Evolutionary conservation across 2,113 vertebrate genomes (phyloP).

Genomic region (Sphyrna mokarran): DNA sequence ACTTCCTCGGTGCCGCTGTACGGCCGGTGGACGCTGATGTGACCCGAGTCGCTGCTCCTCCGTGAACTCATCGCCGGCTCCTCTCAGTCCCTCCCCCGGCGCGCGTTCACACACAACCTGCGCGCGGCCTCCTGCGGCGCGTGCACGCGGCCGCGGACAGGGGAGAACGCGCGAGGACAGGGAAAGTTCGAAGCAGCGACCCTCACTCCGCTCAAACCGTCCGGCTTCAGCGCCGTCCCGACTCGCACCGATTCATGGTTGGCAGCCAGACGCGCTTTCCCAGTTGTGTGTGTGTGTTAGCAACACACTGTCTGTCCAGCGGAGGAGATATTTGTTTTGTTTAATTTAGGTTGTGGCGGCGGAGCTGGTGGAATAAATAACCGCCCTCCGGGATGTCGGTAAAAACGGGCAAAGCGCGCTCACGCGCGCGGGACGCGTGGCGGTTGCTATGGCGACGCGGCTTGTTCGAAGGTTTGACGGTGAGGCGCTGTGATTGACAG

Average conservation of each 20-base stretch:
- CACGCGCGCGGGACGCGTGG: too few species aligned
- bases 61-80: neutral
- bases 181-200: too few species aligned
- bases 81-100: too few species aligned
- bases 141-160: too few species aligned
- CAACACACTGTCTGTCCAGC: neutral
- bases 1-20: neutral
- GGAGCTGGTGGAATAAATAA: too few species aligned
- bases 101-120: too few species aligned
- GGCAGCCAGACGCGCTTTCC: neutral
- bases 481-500: neutral
- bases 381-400: neutral
- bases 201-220: too few species aligned
- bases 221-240: too few species aligned
- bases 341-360: too few species aligned
- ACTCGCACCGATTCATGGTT: neutral
- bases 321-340: neutral
- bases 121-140: too few species aligned
- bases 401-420: neutral
- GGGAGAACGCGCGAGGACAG: too few species aligned
- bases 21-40: neutral
- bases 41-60: neutral
- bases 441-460: conserved; percentile 1
- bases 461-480: neutral
- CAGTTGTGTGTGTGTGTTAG: too few species aligned